phyloP scores from a whole-genome alignment of 2,888 invertebrate species.

The Zele albiditarsus region DNA sequence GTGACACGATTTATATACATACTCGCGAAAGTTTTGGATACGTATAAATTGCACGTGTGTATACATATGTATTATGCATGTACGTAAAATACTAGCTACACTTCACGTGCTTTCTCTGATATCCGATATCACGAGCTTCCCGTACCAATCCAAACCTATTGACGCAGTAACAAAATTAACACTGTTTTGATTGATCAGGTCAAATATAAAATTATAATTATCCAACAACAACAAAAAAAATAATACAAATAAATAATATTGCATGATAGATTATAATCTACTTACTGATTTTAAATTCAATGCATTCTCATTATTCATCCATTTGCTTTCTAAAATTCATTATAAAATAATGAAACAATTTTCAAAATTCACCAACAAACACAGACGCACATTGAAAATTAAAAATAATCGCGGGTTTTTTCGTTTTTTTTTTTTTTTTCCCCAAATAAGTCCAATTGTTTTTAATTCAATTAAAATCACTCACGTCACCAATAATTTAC shows the following conservation, averaged over 20 bases:
- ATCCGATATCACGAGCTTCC: background rate
- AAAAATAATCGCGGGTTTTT: background rate
- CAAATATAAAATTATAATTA: background rate
- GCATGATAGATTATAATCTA: background rate
- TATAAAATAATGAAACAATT: background rate
- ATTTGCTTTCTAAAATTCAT: background rate
- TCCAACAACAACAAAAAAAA: background rate
- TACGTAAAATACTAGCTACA: background rate
- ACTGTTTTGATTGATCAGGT: background rate
- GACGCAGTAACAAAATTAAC: background rate
- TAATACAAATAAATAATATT: background rate
- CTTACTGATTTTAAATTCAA: background rate
- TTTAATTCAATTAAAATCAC: background rate
- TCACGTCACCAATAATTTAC: background rate
- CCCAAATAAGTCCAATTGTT: background rate
- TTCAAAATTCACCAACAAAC: background rate
- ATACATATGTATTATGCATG: background rate
- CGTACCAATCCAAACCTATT: background rate
- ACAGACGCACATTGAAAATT: background rate
- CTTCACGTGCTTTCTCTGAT: background rate
- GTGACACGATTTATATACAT: background rate
- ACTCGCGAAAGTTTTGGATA: background rate
- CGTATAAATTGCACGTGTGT: background rate
- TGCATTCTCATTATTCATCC: background rate
- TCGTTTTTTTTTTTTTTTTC: no score